Percentiles rank a stretch among this genome's conserved stretches.
phyloP scores from a whole-genome alignment of 2,888 invertebrate species.

The Pterostichus madidus region DNA sequence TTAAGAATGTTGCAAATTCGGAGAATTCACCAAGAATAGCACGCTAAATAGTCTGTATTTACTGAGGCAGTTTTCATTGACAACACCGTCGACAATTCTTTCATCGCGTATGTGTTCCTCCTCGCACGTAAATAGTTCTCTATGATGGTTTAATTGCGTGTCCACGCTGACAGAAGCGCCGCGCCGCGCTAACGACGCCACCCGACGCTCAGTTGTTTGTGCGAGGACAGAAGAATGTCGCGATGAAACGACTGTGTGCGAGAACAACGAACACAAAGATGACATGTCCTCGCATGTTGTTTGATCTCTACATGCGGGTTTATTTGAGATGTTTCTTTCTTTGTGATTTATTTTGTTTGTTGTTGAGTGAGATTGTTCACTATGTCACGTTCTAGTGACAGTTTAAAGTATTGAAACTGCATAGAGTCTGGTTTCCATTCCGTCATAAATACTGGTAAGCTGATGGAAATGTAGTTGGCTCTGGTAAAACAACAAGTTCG shows the following conservation, averaged over 20 bases:
- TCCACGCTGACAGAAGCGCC: slow-evolving; percentile 55
- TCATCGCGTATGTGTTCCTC: slow-evolving; percentile 36
- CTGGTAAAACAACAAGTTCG: slow-evolving; percentile 5
- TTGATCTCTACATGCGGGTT: slow-evolving; percentile 51
- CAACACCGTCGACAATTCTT: slow-evolving; percentile 57
- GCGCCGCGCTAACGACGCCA: too few species aligned
- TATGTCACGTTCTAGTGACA: slow-evolving; percentile 36
- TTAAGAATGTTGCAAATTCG: slow-evolving; percentile 3
- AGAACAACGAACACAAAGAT: slow-evolving; percentile 9
- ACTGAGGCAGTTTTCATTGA: slow-evolving; percentile 32
- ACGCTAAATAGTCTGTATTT: slow-evolving; percentile 31
- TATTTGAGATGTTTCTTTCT: slow-evolving; percentile 54
- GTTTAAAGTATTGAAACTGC: slow-evolving; percentile 46
- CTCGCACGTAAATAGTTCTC: slow-evolving; percentile 50
- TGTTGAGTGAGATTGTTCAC: not conserved
- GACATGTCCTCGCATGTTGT: slow-evolving; percentile 25
- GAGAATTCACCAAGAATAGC: slow-evolving; percentile 21
- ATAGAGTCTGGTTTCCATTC: slow-evolving; percentile 1
- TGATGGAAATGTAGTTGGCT: slow-evolving; percentile 5
- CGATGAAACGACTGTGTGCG: slow-evolving; percentile 12
- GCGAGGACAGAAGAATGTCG: slow-evolving; percentile 44
- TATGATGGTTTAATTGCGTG: slow-evolving; percentile 61
- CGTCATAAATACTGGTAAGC: not conserved
- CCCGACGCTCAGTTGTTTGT: slow-evolving; percentile 31
- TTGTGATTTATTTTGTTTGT: slow-evolving; percentile 36